Evolutionary conservation across 2,888 invertebrate species (phyloP), one percentile per base, ranked within the genome.

Genomic region (Acutogordius australiensis): DNA sequence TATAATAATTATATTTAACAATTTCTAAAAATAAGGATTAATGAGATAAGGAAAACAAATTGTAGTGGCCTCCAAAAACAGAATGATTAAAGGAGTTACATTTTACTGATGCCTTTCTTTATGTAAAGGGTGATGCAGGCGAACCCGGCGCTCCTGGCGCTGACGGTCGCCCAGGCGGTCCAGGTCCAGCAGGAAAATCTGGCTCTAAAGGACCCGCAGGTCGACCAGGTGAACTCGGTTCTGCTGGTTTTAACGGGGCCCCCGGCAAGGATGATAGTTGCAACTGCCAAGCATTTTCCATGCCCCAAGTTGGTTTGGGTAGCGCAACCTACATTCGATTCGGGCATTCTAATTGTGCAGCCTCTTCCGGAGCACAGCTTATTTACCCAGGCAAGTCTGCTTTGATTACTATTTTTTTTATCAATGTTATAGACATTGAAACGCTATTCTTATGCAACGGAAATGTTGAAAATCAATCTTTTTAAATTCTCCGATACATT

Each of bases 271-370:
- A 57, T 29, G 58, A 57, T 23, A 30, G 29, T n/a, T 57, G 58
- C 58, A 26, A 57, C 23, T 57, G 58, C 29, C 28, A 27, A 28
- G 18, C 29, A 8, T 30, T 30, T 18, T 8, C 13, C 29, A 28
- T 57, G 58, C 58, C 58, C 4, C 58, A 57, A 57, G 23, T 57
- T 30, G 58, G 58, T 4, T 18, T 30, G 13, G 58, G 58, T 28
- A 57, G 30, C 13, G 4, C 58, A 30, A 57, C 58, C 26, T 57
- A 57, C 23, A 23, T 30, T 29, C 28, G 4, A n/a, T 57, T 28
- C 28, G 58, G 58, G 13, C 28, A 26, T 28, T 28, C 51, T 23
- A 51, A 13, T 51, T 51, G 51, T 23, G 4, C 51, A 4, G 23
- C 4, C 8, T 8, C 51, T 51, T 4, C n/a, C 26, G 23, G 23